phyloP scores from a whole-genome alignment of 2,888 invertebrate species.

The Drosophila neutralis region DNA sequence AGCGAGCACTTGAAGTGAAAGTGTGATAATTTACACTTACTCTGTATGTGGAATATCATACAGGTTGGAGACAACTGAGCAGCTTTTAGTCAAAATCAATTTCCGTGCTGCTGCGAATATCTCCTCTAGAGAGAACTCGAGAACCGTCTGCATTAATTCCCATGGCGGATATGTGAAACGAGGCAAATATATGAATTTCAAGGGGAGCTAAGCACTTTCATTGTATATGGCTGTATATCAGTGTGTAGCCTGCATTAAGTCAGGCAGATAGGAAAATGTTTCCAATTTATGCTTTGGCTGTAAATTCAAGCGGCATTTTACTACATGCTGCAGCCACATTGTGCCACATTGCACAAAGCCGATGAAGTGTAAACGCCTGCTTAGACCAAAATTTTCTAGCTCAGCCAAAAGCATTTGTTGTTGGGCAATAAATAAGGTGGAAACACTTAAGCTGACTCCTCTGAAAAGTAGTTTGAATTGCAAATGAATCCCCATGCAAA shows the following conservation, averaged over 20 bases:
- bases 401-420: slow-evolving; percentile 1
- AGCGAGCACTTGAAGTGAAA: slow-evolving; percentile 13
- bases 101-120: not conserved
- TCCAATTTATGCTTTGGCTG: slow-evolving; percentile 39
- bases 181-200: slow-evolving; percentile 4
- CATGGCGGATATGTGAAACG: not conserved
- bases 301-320: slow-evolving; percentile 35
- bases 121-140: not conserved
- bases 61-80: not conserved
- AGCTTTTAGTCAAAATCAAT: not conserved
- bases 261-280: slow-evolving; percentile 5
- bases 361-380: slow-evolving; percentile 17
- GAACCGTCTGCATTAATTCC: not conserved
- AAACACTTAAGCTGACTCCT: not conserved
- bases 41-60: not conserved
- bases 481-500: slow-evolving; percentile 1
- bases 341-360: slow-evolving; percentile 28
- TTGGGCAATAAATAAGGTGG: slow-evolving; percentile 26
- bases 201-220: not conserved
- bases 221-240: not conserved
- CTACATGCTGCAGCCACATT: slow-evolving; percentile 29
- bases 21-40: slow-evolving; percentile 22
- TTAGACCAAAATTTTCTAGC: slow-evolving; percentile 1
- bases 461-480: slow-evolving; percentile 20
- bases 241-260: not conserved